A percentile compares a stretch with the other conserved stretches of the same genome.
Evolutionary conservation across 2,113 vertebrate genomes (phyloP).

Genomic region (Hippocampus comes): DNA sequence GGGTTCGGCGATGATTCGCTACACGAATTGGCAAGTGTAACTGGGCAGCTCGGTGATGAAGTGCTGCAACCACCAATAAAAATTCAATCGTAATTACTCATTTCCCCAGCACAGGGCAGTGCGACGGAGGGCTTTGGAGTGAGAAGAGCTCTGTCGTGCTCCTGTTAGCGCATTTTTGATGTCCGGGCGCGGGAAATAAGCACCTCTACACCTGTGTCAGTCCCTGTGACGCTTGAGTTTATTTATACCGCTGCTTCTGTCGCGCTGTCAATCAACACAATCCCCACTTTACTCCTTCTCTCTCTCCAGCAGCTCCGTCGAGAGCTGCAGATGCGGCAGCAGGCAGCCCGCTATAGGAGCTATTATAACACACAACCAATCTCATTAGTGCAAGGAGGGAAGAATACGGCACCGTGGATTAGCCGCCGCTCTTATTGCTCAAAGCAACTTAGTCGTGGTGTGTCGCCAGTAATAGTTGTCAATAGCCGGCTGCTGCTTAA

Average conservation of each 20-base stretch:
- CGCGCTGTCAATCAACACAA: slow-evolving; percentile 66
- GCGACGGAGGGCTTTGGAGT: neutral
- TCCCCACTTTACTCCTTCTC: slow-evolving; percentile 47
- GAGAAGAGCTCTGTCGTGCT: neutral
- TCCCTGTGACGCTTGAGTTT: slow-evolving; percentile 61
- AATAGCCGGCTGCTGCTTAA: slow-evolving; percentile 53
- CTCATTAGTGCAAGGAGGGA: slow-evolving; percentile 58
- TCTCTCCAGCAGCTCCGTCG: slow-evolving; percentile 43
- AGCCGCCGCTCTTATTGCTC: slow-evolving; percentile 55
- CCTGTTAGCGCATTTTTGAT: slow-evolving; percentile 60
- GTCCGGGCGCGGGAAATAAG: slow-evolving; percentile 62
- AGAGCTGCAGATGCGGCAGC: slow-evolving; percentile 53
- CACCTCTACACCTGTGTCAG: slow-evolving; percentile 69
- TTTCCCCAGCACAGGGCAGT: slow-evolving; percentile 28
- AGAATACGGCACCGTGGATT: slow-evolving; percentile 58
- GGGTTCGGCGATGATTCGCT: too few species aligned
- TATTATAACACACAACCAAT: slow-evolving; percentile 66
- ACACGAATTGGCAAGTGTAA: neutral
- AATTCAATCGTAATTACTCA: slow-evolving; percentile 38
- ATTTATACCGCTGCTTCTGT: slow-evolving; percentile 69
- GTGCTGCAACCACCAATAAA: slow-evolving; percentile 16
- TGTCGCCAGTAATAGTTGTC: slow-evolving; percentile 66
- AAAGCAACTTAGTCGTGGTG: slow-evolving; percentile 63
- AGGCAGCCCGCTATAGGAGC: slow-evolving; percentile 58
- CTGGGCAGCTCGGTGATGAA: neutral